Evolutionary conservation across 2,113 vertebrate genomes (phyloP).

Genomic region (Tor tambroides): DNA sequence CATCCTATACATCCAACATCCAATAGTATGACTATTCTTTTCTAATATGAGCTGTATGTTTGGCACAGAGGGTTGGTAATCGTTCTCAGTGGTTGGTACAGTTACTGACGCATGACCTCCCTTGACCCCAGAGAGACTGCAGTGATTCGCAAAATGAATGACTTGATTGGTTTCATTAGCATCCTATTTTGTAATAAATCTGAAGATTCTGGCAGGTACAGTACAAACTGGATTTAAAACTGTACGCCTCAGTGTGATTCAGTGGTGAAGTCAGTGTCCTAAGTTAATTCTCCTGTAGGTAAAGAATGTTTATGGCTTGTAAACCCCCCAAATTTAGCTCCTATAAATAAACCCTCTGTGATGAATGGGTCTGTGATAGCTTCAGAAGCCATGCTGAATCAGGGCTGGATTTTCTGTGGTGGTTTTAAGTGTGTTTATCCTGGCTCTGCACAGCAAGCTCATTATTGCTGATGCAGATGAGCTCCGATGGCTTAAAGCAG

Average conservation of each 20-base stretch:
- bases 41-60: not conserved
- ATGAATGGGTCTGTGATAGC: constrained; percentile 69
- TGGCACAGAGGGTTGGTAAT: not conserved
- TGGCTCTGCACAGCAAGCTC: constrained; percentile 56
- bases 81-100: not conserved
- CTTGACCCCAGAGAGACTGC: not conserved
- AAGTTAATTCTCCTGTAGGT: constrained; percentile 22
- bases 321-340: constrained; percentile 22
- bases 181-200: not conserved
- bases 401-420: constrained; percentile 20
- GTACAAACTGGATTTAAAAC: not conserved
- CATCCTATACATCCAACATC: too few relatives aligned
- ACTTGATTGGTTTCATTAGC: not conserved
- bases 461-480: constrained; percentile 67
- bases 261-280: not conserved
- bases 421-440: constrained; percentile 34
- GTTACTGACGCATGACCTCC: not conserved
- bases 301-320: constrained; percentile 35
- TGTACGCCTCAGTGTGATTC: not conserved
- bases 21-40: not conserved
- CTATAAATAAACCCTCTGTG: constrained; percentile 26
- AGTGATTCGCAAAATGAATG: not conserved
- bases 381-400: constrained; percentile 52
- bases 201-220: not conserved
- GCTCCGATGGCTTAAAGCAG: constrained; percentile 63